Percentiles rank a stretch among this genome's conserved stretches.
Conservation (phyloP, 2,888 invertebrate species). For the Ectropis crepuscularia region DNA sequence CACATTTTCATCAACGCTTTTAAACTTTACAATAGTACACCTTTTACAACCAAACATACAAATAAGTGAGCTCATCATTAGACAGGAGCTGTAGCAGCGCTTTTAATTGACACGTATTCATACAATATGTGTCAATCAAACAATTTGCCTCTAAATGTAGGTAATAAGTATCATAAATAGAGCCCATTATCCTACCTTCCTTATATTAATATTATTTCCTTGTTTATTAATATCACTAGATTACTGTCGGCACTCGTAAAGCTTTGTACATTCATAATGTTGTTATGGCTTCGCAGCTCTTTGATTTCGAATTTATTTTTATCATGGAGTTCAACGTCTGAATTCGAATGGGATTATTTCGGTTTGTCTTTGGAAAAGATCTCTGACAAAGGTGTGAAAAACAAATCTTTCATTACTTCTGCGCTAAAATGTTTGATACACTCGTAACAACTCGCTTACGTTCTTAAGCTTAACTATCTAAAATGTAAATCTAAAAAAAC, state of each 20-base stretch:
- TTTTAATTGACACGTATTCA: neutral
- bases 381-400: too few relatives aligned
- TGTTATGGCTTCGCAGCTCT: constrained; percentile 4
- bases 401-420: too few relatives aligned
- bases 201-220: constrained; percentile 1
- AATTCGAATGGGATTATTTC: constrained; percentile 21
- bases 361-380: neutral
- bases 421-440: too few relatives aligned
- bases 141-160: neutral
- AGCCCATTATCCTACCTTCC: neutral
- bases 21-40: too few relatives aligned
- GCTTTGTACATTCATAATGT: neutral
- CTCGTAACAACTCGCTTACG: too few relatives aligned
- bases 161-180: neutral
- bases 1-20: too few relatives aligned
- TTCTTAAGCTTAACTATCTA: too few relatives aligned
- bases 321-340: constrained; percentile 15
- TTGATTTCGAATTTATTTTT: constrained; percentile 8
- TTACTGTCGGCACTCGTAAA: neutral
- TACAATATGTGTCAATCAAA: neutral
- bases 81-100: neutral
- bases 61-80: too few relatives aligned
- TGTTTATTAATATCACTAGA: constrained; percentile 4
- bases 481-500: too few relatives aligned
- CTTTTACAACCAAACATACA: too few relatives aligned